These are phyloP conservation scores for Xiphorhynchus erythropygius DNA, from an alignment of 2,797 vertebrate genomes.

Conservation along the genomic window DNA sequence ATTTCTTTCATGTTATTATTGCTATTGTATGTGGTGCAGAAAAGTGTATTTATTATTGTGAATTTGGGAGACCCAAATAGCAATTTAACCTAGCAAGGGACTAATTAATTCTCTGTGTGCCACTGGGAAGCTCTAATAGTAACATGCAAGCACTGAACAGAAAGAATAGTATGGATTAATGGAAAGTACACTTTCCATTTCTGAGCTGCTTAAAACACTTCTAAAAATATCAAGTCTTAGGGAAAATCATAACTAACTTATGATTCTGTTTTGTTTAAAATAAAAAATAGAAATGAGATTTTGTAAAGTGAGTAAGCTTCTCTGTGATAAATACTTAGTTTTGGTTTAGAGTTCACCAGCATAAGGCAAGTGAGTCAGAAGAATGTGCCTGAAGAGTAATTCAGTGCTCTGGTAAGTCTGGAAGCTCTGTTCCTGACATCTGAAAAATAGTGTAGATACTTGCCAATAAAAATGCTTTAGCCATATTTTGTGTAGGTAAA, in stretches of 20 bases:
- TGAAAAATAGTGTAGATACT: neutral
- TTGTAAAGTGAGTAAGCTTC: neutral
- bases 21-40: neutral
- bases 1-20: neutral
- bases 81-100: neutral
- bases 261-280: neutral
- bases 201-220: neutral
- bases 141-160: neutral
- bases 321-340: neutral
- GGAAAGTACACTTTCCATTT: neutral
- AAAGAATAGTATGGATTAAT: neutral
- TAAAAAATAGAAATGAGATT: neutral
- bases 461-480: neutral
- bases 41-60: neutral
- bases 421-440: neutral
- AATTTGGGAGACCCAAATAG: neutral
- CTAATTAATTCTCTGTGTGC: neutral
- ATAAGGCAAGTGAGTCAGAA: neutral
- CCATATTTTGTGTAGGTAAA: neutral
- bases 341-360: neutral
- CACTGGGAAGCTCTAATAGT: neutral
- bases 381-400: neutral
- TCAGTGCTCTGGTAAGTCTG: neutral
- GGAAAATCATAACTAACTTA: neutral
- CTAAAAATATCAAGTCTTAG: neutral